These are phyloP conservation scores for Cyrtodaria siliqua DNA, from an alignment of 2,888 invertebrate species.

Conservation along the genomic window DNA sequence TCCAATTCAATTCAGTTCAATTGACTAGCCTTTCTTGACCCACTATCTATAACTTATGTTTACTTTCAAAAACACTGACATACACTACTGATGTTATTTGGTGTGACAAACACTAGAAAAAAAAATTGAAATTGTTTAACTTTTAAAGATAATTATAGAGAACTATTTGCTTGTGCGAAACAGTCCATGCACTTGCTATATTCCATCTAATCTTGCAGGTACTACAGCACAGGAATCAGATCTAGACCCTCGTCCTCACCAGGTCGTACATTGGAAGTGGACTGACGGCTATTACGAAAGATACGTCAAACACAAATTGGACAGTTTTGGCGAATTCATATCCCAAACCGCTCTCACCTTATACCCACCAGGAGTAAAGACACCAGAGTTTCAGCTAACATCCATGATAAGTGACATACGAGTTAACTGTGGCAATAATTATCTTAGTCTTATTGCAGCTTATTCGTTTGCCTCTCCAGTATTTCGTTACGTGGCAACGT, in stretches of 20 bases:
- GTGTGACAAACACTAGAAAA: no score
- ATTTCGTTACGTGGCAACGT: constrained; percentile 73
- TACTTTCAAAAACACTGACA: no score
- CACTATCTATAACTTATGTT: no score
- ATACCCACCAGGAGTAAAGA: constrained; percentile 59
- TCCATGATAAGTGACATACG: constrained; percentile 80
- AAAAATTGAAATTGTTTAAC: no score
- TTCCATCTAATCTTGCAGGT: no score
- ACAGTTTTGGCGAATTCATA: constrained; percentile 27
- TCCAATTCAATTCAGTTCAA: no score
- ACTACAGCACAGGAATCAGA: constrained; percentile 39
- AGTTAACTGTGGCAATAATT: constrained; percentile 75
- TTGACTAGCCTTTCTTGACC: no score
- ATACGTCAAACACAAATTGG: constrained; percentile 2
- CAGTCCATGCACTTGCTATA: no score
- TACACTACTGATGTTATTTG: no score
- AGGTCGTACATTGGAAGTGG: constrained; percentile 12
- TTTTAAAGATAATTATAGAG: no score
- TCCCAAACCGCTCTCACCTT: constrained; percentile 60
- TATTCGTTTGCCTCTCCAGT: constrained; percentile 65
- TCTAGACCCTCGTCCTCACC: not conserved
- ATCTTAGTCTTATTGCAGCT: constrained; percentile 62
- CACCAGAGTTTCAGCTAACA: constrained; percentile 74
- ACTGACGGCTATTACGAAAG: constrained; percentile 9
- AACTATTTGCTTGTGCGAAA: no score